These are phyloP conservation scores for Phrynosoma blainvillii DNA, from an alignment of 2,113 vertebrate genomes.

Conservation along the genomic window DNA sequence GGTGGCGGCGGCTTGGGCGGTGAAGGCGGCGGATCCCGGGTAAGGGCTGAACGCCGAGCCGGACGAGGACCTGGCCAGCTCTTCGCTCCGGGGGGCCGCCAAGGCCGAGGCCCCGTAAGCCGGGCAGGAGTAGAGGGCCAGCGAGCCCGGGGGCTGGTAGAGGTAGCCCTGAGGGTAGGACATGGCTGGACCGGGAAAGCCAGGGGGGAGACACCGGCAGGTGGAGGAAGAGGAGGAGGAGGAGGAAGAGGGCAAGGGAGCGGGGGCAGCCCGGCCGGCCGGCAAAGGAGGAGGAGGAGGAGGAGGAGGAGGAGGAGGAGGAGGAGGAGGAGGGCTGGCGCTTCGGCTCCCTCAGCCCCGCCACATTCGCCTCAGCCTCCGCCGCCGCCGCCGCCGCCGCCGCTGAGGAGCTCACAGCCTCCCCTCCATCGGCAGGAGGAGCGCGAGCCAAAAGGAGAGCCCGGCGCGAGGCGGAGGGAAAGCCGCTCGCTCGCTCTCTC, in stretches of 20 bases:
- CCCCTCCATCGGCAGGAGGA: conserved; percentile 28
- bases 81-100: conserved; percentile 93
- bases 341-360: conserved; percentile 15
- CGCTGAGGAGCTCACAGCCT: conserved; percentile 10
- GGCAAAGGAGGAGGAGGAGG: neutral
- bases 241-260: no score
- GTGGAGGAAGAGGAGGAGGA: no score
- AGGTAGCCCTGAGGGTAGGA: conserved; percentile 99
- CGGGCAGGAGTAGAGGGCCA: conserved; percentile 97
- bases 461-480: neutral
- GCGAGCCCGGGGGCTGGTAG: conserved; percentile 97
- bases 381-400: neutral
- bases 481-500: neutral
- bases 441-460: conserved; percentile 32
- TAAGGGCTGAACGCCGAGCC: conserved; percentile 98
- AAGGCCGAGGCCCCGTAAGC: conserved; percentile 93
- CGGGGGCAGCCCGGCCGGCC: neutral
- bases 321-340: neutral
- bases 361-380: neutral
- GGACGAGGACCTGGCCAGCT: conserved; percentile 93
- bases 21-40: conserved; percentile 96
- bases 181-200: conserved; percentile 79
- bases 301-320: neutral
- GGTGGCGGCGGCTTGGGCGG: conserved; percentile 86
- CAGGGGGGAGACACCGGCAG: no score